These are phyloP conservation scores for Chymomyza caudatula DNA, from an alignment of 2,888 invertebrate genomes.

Conservation along the genomic window DNA sequence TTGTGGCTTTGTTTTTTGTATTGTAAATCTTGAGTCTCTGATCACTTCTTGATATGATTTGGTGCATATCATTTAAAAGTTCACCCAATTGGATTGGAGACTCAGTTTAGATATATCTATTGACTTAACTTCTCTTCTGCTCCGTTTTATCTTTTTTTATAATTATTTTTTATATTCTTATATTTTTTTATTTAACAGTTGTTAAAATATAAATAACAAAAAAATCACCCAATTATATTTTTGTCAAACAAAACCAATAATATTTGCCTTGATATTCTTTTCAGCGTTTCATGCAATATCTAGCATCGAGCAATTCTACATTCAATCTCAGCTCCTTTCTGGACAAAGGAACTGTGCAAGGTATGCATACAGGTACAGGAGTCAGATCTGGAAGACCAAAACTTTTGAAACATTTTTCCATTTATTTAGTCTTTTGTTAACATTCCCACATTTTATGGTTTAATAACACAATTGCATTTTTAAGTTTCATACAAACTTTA, in stretches of 20 bases:
- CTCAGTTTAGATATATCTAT: no score
- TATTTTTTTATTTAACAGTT: no score
- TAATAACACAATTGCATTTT: neutral
- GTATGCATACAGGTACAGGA: conserved; percentile 80
- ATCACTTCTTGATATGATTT: no score
- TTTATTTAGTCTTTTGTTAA: neutral
- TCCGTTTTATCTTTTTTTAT: no score
- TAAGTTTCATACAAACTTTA: neutral
- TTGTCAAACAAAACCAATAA: neutral
- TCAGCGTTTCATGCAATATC: conserved; percentile 99
- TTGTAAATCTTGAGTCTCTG: no score
- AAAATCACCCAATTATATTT: no score
- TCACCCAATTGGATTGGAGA: no score
- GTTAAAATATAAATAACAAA: no score
- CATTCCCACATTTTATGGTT: neutral
- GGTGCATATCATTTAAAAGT: no score
- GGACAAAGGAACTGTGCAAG: conserved; percentile 98
- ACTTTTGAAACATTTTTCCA: neutral
- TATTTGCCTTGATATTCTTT: conserved; percentile 58
- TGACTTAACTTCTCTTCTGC: no score
- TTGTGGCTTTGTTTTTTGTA: no score
- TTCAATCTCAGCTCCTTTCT: conserved; percentile 98
- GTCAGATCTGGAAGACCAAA: neutral
- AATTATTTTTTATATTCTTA: no score
- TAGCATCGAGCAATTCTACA: conserved; percentile 99